Conservation (phyloP, 2,797 vertebrate species). For the Girardinus metallicus region DNA sequence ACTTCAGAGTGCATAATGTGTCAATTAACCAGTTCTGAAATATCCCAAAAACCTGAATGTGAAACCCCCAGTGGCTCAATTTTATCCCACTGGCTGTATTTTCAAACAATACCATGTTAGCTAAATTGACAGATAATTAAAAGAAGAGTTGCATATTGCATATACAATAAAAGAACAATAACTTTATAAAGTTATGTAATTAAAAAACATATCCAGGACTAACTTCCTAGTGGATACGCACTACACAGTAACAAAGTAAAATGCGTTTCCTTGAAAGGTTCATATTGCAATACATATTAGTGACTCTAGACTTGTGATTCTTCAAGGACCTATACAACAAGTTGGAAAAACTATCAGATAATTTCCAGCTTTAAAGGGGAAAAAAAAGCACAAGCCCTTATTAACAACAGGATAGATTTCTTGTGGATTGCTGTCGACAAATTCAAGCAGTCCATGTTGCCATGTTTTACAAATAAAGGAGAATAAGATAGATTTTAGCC, state of each 20-base stretch:
- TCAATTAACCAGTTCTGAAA: not conserved
- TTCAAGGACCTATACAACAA: not conserved
- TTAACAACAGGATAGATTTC: not conserved
- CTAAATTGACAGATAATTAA: not conserved
- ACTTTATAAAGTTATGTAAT: not conserved
- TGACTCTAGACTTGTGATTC: not conserved
- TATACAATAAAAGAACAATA: not conserved
- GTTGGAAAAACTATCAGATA: not conserved
- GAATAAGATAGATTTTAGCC: not conserved
- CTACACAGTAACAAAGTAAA: not conserved
- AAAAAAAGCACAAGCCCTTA: not conserved
- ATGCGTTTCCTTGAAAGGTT: not conserved
- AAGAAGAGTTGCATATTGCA: not conserved
- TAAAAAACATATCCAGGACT: not conserved
- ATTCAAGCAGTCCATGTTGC: not conserved
- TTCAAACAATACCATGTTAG: not conserved
- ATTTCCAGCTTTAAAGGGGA: not conserved
- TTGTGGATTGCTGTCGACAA: not conserved
- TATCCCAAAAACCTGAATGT: not conserved
- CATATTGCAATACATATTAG: not conserved
- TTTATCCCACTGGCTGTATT: not conserved
- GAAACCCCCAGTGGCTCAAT: not conserved
- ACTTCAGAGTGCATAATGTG: not conserved
- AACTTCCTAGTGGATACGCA: not conserved
- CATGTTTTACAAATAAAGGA: not conserved